These are phyloP conservation scores for Galerucella calmariensis DNA, from an alignment of 2,888 invertebrate genomes.

Conservation along the genomic window DNA sequence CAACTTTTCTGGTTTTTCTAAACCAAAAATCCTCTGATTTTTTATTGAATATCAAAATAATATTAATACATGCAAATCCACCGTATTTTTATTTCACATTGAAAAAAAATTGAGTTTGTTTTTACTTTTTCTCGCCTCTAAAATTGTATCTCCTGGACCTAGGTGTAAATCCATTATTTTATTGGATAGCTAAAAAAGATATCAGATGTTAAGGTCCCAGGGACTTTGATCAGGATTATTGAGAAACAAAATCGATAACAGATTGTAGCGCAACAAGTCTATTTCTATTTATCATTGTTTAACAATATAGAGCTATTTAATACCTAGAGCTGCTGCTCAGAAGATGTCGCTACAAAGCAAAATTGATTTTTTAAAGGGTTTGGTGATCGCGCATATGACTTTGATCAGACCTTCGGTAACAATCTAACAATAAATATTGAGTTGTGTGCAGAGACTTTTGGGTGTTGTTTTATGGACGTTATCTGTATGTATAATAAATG, in stretches of 20 bases:
- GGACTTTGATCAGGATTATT: no score
- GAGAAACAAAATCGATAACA: no score
- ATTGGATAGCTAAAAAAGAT: no score
- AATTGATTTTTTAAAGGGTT: conserved; percentile 12
- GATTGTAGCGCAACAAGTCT: no score
- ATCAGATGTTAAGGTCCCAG: no score
- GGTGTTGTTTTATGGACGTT: conserved; percentile 28
- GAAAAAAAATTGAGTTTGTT: not conserved
- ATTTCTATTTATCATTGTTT: no score
- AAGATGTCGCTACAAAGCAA: conserved; percentile 8
- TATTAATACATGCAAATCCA: not conserved
- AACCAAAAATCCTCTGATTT: not conserved
- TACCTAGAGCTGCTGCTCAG: not conserved
- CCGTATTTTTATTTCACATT: not conserved
- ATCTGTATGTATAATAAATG: conserved; percentile 24
- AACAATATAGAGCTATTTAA: no score
- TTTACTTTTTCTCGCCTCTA: not conserved
- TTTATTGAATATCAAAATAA: not conserved
- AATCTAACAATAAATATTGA: conserved; percentile 39
- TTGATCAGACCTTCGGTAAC: conserved; percentile 42
- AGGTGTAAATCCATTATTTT: not conserved
- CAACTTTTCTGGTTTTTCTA: not conserved
- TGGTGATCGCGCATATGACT: conserved; percentile 38
- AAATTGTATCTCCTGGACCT: not conserved
- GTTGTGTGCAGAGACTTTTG: conserved; percentile 23